Conservation (phyloP, 2,113 vertebrate species). For the Excalfactoria chinensis region DNA sequence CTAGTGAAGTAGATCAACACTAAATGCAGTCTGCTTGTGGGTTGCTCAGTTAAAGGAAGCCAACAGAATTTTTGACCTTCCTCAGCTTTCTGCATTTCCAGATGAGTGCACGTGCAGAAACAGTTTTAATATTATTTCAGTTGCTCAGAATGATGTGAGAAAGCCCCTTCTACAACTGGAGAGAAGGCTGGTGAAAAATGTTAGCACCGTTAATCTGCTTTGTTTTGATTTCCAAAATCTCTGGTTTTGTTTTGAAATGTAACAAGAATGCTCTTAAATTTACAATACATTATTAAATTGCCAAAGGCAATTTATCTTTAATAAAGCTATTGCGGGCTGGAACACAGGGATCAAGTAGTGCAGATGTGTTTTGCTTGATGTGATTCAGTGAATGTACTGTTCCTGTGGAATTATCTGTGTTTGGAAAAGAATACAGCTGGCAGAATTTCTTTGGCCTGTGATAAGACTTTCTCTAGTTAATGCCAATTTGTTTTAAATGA, state of each 20-base stretch:
- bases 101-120: not conserved
- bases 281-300: constrained; percentile 27
- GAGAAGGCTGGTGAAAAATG: not conserved
- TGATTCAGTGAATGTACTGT: not conserved
- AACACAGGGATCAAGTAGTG: not conserved
- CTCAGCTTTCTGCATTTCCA: not conserved
- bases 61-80: not conserved
- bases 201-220: not conserved
- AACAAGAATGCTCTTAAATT: not conserved
- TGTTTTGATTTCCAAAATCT: not conserved
- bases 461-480: not conserved
- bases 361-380: constrained; percentile 20
- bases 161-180: not conserved
- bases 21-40: not conserved
- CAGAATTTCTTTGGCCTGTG: not conserved
- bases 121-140: not conserved
- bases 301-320: not conserved
- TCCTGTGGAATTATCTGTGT: not conserved
- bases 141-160: not conserved
- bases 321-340: constrained; percentile 1
- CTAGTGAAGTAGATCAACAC: not conserved
- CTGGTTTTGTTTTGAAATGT: not conserved
- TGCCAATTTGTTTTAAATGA: not conserved
- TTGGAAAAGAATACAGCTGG: not conserved
- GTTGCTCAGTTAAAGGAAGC: not conserved